Percentiles rank a stretch among this genome's conserved stretches.
These are phyloP conservation scores for Spea hammondii DNA, from an alignment of 2,797 vertebrate species.

Conservation along the genomic window DNA sequence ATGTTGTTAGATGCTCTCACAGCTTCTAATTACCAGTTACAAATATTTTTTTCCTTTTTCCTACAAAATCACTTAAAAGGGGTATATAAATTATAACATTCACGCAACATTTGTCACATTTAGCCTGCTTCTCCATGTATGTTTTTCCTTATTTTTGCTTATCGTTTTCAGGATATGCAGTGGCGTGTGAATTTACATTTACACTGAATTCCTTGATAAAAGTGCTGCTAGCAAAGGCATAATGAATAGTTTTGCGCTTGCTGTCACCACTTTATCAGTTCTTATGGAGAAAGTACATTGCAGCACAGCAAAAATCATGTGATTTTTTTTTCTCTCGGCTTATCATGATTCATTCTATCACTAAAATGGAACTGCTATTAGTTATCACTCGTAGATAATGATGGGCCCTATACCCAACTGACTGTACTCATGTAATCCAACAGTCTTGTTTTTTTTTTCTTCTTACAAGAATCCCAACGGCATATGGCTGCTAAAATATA, in stretches of 20 bases:
- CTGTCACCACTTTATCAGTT: neutral
- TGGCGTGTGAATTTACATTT: conserved; percentile 16
- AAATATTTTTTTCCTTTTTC: neutral
- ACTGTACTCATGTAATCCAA: neutral
- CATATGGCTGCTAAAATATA: conserved; percentile 8
- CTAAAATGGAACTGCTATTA: neutral
- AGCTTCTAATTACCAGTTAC: neutral
- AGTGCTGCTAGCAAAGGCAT: neutral
- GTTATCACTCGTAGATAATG: conserved; percentile 2
- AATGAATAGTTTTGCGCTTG: neutral
- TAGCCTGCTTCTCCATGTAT: neutral
- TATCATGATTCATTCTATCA: conserved; percentile 1
- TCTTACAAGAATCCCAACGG: conserved; percentile 5
- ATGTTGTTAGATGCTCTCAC: neutral
- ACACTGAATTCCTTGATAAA: conserved; percentile 2
- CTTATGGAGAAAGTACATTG: neutral
- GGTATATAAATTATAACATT: neutral
- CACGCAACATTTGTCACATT: conserved; percentile 7
- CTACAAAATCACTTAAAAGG: neutral
- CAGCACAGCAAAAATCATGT: neutral
- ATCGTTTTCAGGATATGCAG: neutral
- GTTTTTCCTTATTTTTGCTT: neutral
- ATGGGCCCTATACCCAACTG: neutral
- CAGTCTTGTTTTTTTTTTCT: neutral
- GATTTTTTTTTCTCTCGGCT: neutral